Conservation (phyloP, 2,888 invertebrate genomes). For the Halictus quadricinctus region DNA sequence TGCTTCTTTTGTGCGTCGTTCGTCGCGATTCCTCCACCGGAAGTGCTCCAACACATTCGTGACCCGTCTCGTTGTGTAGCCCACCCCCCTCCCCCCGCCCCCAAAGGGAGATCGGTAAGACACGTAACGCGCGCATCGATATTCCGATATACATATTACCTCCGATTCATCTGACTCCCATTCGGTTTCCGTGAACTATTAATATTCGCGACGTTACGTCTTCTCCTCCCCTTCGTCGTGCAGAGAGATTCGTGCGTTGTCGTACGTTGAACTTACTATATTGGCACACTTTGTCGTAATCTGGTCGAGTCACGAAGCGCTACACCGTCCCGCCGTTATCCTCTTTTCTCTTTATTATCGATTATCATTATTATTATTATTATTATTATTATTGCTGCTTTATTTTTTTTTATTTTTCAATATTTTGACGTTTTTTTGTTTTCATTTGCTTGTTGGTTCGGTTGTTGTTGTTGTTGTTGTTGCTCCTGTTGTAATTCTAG, state of each 20-base stretch:
- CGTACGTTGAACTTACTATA: slow-evolving; percentile 50
- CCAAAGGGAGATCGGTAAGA: slow-evolving; percentile 30
- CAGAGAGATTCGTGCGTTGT: slow-evolving; percentile 21
- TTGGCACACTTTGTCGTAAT: slow-evolving; percentile 63
- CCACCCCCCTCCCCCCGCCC: neutral
- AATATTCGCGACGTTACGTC: slow-evolving; percentile 19
- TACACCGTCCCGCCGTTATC: slow-evolving; percentile 52
- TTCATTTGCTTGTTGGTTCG: slow-evolving; percentile 7
- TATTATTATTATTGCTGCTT: slow-evolving; percentile 29
- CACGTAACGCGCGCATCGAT: slow-evolving; percentile 29
- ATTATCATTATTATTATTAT: slow-evolving; percentile 25
- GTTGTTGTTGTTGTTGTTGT: slow-evolving; percentile 17
- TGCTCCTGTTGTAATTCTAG: slow-evolving; percentile 58
- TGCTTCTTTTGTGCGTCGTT: slow-evolving; percentile 2
- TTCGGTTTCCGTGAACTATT: slow-evolving; percentile 4
- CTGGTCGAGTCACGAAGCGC: slow-evolving; percentile 60
- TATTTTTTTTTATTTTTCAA: slow-evolving; percentile 48
- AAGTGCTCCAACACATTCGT: slow-evolving; percentile 12
- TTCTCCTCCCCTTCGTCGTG: slow-evolving; percentile 9
- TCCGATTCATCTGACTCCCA: neutral
- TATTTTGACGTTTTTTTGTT: slow-evolving; percentile 51
- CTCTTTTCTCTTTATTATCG: slow-evolving; percentile 39
- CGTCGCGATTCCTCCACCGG: slow-evolving; percentile 4
- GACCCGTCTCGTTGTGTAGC: neutral
- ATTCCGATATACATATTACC: slow-evolving; percentile 13